These are phyloP conservation scores for Aphelenchoides fujianensis DNA, from an alignment of 1,140 invertebrate species.

Conservation along the genomic window DNA sequence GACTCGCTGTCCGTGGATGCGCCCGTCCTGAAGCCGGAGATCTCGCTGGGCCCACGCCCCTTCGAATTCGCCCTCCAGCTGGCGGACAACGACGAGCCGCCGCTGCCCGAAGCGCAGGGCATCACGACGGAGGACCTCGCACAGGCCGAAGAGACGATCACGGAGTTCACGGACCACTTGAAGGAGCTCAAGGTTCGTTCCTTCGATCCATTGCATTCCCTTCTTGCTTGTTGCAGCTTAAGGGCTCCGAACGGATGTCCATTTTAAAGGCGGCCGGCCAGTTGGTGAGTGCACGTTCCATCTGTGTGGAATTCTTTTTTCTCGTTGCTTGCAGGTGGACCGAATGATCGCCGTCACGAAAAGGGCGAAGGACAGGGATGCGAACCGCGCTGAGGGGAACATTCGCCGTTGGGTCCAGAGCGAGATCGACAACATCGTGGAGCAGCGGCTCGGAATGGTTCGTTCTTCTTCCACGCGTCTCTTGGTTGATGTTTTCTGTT, in stretches of 20 bases:
- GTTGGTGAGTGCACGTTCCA: neutral
- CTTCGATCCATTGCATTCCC: too few species aligned
- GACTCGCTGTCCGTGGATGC: neutral
- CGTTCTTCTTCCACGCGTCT: too few species aligned
- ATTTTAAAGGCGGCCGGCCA: neutral
- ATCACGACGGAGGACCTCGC: neutral
- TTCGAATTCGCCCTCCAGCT: neutral
- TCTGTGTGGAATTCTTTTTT: too few species aligned
- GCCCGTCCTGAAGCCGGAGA: neutral
- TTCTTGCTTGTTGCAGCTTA: too few species aligned
- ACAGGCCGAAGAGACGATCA: neutral
- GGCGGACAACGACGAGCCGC: neutral
- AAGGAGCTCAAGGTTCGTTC: too few species aligned
- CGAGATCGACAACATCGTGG: constrained; percentile 12
- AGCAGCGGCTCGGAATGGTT: constrained; percentile 6
- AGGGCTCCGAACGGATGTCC: neutral
- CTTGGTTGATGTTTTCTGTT: too few species aligned
- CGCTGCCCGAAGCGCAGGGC: neutral
- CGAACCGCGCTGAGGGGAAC: neutral
- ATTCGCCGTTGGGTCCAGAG: neutral
- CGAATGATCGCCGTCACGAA: neutral
- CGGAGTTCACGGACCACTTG: neutral
- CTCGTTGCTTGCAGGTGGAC: too few species aligned
- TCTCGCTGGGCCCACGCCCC: neutral
- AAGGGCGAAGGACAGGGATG: neutral